These are phyloP conservation scores for Acholoe squamosa DNA, from an alignment of 2,888 invertebrate species.

Conservation along the genomic window DNA sequence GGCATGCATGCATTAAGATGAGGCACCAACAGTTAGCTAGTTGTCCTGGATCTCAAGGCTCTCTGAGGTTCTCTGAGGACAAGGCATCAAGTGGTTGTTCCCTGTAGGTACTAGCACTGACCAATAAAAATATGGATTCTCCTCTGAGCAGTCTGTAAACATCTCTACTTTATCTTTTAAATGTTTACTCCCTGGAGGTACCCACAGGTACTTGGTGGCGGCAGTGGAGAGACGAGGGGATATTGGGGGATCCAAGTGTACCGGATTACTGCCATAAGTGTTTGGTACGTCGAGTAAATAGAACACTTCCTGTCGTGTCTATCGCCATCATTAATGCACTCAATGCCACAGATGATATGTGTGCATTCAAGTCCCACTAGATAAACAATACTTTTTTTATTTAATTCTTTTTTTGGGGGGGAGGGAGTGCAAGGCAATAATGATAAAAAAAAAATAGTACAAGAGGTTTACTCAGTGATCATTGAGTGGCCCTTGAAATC, in stretches of 20 bases:
- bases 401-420: too few species aligned
- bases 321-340: conserved; percentile 19
- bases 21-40: background rate
- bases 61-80: background rate
- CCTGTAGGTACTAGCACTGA: background rate
- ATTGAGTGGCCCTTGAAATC: too few species aligned
- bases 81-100: background rate
- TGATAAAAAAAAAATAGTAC: too few species aligned
- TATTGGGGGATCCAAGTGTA: background rate
- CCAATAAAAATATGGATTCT: background rate
- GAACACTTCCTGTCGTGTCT: background rate
- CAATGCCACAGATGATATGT: background rate
- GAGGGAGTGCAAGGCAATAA: too few species aligned
- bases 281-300: conserved; percentile 4
- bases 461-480: too few species aligned
- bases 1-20: too few species aligned
- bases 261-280: background rate
- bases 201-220: background rate
- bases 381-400: too few species aligned
- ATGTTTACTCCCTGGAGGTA: background rate
- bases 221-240: background rate
- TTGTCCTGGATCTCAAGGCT: background rate
- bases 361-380: too few species aligned
- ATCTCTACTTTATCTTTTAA: background rate
- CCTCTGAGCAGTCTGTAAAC: background rate